Base-by-base conservation (phyloP, 2,797 vertebrate species). In the Triplophysa bombifrons region DNA sequence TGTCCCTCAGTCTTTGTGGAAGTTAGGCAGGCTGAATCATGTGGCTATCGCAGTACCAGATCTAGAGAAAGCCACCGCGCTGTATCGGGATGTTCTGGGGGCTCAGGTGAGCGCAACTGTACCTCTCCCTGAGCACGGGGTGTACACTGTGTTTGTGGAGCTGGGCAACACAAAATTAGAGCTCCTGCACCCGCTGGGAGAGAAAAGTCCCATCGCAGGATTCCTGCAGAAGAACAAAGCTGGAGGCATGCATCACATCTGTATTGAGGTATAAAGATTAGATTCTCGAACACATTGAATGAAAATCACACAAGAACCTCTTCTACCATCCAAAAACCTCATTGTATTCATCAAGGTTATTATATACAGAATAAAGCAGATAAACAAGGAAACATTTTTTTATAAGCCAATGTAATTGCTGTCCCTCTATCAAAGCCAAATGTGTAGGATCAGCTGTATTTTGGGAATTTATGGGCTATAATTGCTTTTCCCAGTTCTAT, bases 111-210 rank as follows among this genome's bases (percentile, higher is more conserved):
- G 96, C n/a, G 88, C 92, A 16, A 85, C 83, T 0, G 90, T 96
- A 53, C 92, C 96, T 19, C 89, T 98, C 76, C 95, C 96, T 0
- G 96, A 98, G 61, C 97, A 99, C 0, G 97, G 98, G 0, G 97
- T 99, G 53, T 97, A 94, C 87, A 96, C 97, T 0, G 93, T 97
- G 60, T 63, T 63, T 84, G 96, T 99, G 85, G 95, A 96, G 85
- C 94, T 99, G 9, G 95, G 95, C 44, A 99, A 99, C 89, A 97
- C 97, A 34, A 99, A 99, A 78, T 88, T 99, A 85, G 98, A 99
- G 84, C 94, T 99, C 64, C 94, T 99, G 10, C 94, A 99, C 82
- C 98, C 98, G 2, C 87, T 99, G 55, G 97, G 98, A 82, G 92
- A 93, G 41, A 92, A 96, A 78, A 99, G 97, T 84, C 98, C 98